Percentiles rank a stretch among this genome's conserved stretches.
Conservation (phyloP, 35 echinoderm and acorn worm genomes). For the Apostichopus japonicus region DNA sequence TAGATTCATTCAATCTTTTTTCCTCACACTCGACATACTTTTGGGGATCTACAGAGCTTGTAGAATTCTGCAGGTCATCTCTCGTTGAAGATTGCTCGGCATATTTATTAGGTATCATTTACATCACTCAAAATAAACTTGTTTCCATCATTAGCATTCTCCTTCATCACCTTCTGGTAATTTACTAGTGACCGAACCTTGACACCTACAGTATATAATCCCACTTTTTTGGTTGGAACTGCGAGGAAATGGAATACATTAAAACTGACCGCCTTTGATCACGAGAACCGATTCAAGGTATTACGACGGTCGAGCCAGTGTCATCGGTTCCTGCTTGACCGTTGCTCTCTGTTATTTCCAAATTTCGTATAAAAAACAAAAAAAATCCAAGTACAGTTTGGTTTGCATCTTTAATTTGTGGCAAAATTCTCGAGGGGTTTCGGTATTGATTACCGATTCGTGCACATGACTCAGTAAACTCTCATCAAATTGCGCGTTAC, state of each 20-base stretch:
- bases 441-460: conserved; percentile 46
- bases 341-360: neutral
- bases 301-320: too few relatives aligned
- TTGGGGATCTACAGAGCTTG: neutral
- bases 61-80: neutral
- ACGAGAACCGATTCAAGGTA: too few relatives aligned
- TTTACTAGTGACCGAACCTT: neutral
- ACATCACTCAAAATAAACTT: neutral
- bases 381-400: neutral
- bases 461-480: conserved; percentile 45
- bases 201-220: neutral
- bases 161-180: neutral
- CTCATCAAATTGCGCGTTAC: conserved; percentile 43
- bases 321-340: neutral
- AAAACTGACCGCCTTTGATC: neutral
- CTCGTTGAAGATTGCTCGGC: neutral
- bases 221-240: neutral
- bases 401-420: conserved; percentile 44
- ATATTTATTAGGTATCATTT: neutral
- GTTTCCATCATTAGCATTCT: neutral
- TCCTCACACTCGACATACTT: too few relatives aligned
- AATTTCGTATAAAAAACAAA: neutral
- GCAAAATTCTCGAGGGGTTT: conserved; percentile 31
- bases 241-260: neutral
- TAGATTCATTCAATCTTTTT: too few relatives aligned